Base-by-base conservation (phyloP, 2,113 vertebrate species). In the Puntigrus tetrazona region DNA sequence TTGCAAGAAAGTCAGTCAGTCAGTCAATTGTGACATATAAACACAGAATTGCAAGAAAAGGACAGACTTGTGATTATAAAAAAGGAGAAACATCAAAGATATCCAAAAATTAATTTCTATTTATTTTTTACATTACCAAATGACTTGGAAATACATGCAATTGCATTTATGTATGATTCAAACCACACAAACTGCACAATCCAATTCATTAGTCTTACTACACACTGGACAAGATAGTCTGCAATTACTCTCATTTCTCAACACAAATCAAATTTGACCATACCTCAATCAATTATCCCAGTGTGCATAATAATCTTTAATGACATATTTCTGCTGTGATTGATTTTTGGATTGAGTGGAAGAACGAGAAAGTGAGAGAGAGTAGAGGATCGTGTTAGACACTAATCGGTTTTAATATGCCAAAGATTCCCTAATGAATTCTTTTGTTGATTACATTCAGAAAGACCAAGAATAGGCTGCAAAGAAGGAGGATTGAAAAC, bases 201-300 rank as follows among this genome's bases (percentile, higher is more conserved):
- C 31, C 34, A 69, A 61, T 65, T 50, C 31, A 79, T 79, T 63
- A 63, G n/a, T 29, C 70, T 52, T n/a, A 69, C 45, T 38, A 76
- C 41, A 50, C 34, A 31, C 14, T 78, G 29, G 13, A 82, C 52
- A 81, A 50, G 52, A 72, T 14, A 79, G 77, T 41, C 38, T 63
- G 6, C 36, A 25, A 70, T 70, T 82, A 70, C 38, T 82, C 34
- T 34, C 5, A 61, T 57, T 82, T 63, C 34, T 18, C 36, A 34
- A 43, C 29, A 59, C 52, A 34, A 79, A 83, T 45, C 34, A 52
- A 78, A 83, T 78, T 27, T 27, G 50, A 82, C 34, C 47, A 59
- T 36, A 50, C 65, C n/a, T 13, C 34, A 86, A 73, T 78, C 65
- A 83, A 73, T 86, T 79, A 79, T 10, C 29, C 38, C 5, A 86